Evolutionary conservation across 2,888 invertebrate genomes (phyloP), one percentile per base, ranked within the genome.

Genomic region (Euproctis similis): DNA sequence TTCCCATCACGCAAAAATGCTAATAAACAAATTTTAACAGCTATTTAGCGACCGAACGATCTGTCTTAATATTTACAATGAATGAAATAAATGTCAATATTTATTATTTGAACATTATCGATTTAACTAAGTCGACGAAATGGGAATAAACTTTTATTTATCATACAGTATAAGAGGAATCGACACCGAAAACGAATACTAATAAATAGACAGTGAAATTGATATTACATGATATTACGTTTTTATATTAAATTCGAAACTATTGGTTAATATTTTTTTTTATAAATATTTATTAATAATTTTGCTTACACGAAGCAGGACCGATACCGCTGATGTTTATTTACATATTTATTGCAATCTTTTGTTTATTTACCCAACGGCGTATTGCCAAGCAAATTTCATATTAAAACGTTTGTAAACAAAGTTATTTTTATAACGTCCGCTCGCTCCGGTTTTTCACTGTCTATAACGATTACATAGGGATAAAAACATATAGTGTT

Each of bases 151-250:
- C 72, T 61, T 43, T 59, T 25, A n/a, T n/a, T n/a, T n/a, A 22
- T 26, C 35, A 34, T 59, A 63, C 74, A 74, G 67, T 56, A 38
- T 42, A 60, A 71, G 72, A 81, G 82, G 82, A 84, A 81, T 80
- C 80, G 80, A 84, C 82, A 82, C 81, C 82, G 82, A 81, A 77
- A 81, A 77, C 64, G 69, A 73, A 75, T 69, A 63, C 75, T 80
- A 78, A 73, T 75, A 75, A 76, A 80, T 81, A 84, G 82, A 84
- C 82, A 84, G 82, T 81, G 82, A 84, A 80, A 76, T 78, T 77
- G 81, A 77, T 82, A 80, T 75, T 73, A 81, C 59, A 73, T 74
- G 76, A 76, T 76, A 76, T 75, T 69, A 63, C 42, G n/a, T 63
- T 67, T 63, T 65, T 59, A 59, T 52, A 61, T 72, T 81, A 76